Conservation (phyloP, 2,797 vertebrate genomes). For the Eulemur albifrons region DNA sequence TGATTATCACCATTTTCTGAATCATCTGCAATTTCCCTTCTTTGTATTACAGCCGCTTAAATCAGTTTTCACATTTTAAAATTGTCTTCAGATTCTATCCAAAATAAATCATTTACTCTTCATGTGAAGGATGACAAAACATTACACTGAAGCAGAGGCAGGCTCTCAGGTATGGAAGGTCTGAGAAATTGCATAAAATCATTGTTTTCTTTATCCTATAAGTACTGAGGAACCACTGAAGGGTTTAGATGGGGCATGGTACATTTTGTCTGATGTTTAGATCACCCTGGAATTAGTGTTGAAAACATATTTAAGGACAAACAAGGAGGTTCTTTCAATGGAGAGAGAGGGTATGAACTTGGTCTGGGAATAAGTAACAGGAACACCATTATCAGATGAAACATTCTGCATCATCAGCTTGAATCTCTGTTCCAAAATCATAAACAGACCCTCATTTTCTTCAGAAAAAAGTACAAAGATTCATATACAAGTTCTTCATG, state of each 20-base stretch:
- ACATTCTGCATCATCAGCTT: neutral
- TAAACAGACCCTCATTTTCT: neutral
- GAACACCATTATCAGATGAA: neutral
- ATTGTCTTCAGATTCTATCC: neutral
- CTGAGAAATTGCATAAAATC: neutral
- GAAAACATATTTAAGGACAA: neutral
- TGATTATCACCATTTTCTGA: neutral
- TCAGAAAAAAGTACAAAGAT: neutral
- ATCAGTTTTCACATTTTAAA: constrained; percentile 20
- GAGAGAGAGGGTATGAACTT: neutral
- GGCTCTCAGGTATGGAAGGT: neutral
- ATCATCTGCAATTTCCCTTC: neutral
- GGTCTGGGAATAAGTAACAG: neutral
- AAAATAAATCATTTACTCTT: neutral
- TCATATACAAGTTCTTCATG: neutral
- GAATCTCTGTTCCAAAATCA: neutral
- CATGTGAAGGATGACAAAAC: neutral
- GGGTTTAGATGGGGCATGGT: neutral
- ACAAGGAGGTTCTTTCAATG: neutral
- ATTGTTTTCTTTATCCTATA: neutral
- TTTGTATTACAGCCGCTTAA: neutral
- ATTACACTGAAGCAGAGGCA: neutral
- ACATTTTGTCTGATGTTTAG: neutral
- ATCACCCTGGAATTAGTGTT: neutral
- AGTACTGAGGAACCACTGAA: neutral